Base-by-base conservation (phyloP, 2,888 invertebrate species). In the Lapara coniferarum region DNA sequence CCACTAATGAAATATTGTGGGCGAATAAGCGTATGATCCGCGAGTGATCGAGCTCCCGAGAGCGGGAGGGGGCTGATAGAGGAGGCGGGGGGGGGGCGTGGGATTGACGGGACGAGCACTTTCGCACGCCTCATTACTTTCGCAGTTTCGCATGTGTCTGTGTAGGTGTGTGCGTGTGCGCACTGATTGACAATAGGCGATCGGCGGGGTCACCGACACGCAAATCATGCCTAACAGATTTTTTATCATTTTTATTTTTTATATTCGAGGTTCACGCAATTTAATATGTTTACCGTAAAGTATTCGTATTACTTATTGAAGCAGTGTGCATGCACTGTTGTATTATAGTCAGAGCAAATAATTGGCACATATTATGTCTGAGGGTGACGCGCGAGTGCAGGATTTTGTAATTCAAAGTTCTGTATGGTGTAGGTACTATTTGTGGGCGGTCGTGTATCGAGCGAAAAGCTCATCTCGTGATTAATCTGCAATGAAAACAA, bases 91-190 rank as follows among this genome's bases (percentile, higher is more conserved):
- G 37, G 16, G 44, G n/a, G n/a, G 46, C 59, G 46, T 59, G 59
- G 44, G 59, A 59, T 16, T 44, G 59, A 16, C 59, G 59, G 44
- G 59, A 44, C 46, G 44, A 44, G 59, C 59, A 59, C 59, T 59
- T 59, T 59, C 59, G 59, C 59, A 59, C 59, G 44, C 44, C 59
- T 46, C 59, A 58, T 58, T 58, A 59, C 10, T 59, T 59, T 59
- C 59, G 59, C 59, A 59, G 5, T 59, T 59, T 59, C 59, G 59
- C 59, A 59, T 30, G 56, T 25, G 13, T 13, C 25, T 5, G 56
- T 56, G 25, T 30, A 19, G 13, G 3, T 25, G 46, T 46, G 59
- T 46, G 12, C 44, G 59, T 59, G 46, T 10, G 37, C 12, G 16
- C 59, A 46, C 44, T 44, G 59, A 44, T 59, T 19, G 55, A 55